Evolutionary conservation across 1,140 invertebrate genomes (phyloP).

Genomic region (Drosophila malerkotliana): DNA sequence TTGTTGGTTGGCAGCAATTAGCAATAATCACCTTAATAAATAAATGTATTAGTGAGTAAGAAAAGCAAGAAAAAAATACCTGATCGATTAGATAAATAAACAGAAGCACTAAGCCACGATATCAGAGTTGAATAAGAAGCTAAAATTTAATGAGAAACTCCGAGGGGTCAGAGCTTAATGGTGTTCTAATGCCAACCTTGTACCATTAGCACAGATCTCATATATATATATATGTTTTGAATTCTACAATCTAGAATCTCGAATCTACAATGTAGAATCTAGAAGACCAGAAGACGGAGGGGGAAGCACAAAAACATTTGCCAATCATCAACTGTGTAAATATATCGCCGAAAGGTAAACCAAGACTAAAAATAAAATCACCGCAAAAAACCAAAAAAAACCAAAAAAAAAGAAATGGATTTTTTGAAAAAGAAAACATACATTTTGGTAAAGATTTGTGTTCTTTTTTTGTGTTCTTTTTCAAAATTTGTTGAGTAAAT

Average conservation of each 20-base stretch:
- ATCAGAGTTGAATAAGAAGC: neutral
- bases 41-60: slow-evolving; percentile 6
- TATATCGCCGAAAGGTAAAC: slow-evolving; percentile 42
- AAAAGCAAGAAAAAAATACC: neutral
- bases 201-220: slow-evolving; percentile 28
- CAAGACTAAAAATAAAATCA: slow-evolving; percentile 42
- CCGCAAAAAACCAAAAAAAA: neutral
- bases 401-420: neutral
- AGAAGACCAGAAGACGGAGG: no score
- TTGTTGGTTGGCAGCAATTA: slow-evolving; percentile 30
- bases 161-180: no score
- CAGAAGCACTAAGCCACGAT: neutral
- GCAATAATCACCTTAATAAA: slow-evolving; percentile 16
- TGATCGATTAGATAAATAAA: slow-evolving; percentile 5
- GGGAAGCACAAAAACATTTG: slow-evolving; percentile 33
- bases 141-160: neutral
- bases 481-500: slow-evolving; percentile 27
- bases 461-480: neutral
- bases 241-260: neutral
- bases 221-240: neutral
- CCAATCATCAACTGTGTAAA: slow-evolving; percentile 50
- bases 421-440: slow-evolving; percentile 8
- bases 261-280: neutral
- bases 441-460: slow-evolving; percentile 12
- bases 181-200: slow-evolving; percentile 12